Conservation (phyloP, 2,797 vertebrate species). For the Agapornis canus region DNA sequence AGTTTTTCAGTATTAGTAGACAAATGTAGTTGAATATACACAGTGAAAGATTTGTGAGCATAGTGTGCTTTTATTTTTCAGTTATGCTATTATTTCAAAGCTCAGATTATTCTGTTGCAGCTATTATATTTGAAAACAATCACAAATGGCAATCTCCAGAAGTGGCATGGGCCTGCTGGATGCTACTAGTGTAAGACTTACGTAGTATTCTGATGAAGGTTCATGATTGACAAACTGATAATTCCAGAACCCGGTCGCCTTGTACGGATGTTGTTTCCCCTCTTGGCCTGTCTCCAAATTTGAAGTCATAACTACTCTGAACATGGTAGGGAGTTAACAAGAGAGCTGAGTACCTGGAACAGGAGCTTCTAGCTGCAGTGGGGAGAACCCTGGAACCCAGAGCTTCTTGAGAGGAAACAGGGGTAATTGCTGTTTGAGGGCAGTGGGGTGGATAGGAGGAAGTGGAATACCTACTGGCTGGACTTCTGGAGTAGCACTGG, state of each 20-base stretch:
- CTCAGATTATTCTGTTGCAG: neutral
- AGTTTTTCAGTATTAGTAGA: neutral
- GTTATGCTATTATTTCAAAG: neutral
- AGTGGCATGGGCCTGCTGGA: neutral
- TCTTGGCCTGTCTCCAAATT: rapidly evolving
- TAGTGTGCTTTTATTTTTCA: neutral
- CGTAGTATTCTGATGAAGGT: neutral
- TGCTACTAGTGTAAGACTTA: neutral
- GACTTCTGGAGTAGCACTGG: neutral
- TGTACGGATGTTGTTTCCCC: neutral
- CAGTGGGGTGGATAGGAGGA: neutral
- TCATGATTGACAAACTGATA: neutral
- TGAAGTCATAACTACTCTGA: neutral
- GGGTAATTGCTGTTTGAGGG: rapidly evolving
- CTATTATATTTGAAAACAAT: neutral
- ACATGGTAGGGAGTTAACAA: rapidly evolving
- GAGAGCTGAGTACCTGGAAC: neutral
- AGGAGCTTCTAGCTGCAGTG: neutral
- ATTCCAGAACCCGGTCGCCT: neutral
- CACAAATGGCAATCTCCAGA: neutral
- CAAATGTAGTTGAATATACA: neutral
- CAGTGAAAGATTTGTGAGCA: neutral
- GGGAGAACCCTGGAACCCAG: neutral
- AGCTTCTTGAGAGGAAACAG: rapidly evolving
- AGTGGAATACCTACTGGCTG: neutral